phyloP scores from a whole-genome alignment of 1,140 invertebrate genomes.

The Trichogramma pretiosum region DNA sequence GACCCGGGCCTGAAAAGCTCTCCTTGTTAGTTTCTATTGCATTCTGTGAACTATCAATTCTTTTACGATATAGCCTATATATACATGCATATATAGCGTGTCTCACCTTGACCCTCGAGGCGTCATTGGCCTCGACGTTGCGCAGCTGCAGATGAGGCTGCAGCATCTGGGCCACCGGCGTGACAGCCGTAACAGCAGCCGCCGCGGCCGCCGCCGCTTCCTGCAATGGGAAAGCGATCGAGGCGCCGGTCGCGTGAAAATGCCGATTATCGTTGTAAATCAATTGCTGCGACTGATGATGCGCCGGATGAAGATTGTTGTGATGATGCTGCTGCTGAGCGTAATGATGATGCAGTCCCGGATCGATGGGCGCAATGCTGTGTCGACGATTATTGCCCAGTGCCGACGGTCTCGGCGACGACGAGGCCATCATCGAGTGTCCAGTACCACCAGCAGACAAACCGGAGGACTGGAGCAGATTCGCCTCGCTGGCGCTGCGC shows the following conservation, averaged over 20 bases:
- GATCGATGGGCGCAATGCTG: constrained; percentile 55
- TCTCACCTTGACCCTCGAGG: constrained; percentile 13
- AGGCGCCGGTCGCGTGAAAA: too few relatives aligned
- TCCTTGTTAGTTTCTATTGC: too few relatives aligned
- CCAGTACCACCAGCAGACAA: neutral
- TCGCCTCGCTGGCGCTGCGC: constrained; percentile 66
- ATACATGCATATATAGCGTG: too few relatives aligned
- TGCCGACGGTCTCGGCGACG: neutral
- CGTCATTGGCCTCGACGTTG: constrained; percentile 45
- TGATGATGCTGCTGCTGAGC: constrained; percentile 31
- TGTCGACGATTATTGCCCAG: constrained; percentile 48
- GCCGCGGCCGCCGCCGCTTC: neutral
- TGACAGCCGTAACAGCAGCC: constrained; percentile 23
- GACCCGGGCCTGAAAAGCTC: too few relatives aligned
- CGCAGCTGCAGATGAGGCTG: constrained; percentile 58
- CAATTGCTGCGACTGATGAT: constrained; percentile 29
- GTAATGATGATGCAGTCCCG: constrained; percentile 36
- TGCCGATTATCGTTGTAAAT: too few relatives aligned
- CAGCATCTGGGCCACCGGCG: constrained; percentile 15
- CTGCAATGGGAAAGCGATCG: constrained; percentile 37
- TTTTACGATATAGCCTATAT: too few relatives aligned
- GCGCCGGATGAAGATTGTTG: constrained; percentile 57
- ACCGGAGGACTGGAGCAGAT: constrained; percentile 50
- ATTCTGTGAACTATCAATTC: too few relatives aligned
- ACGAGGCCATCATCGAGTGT: neutral